These are phyloP conservation scores for Petrosia ficiformis DNA, from an alignment of 37 sponge, comb jelly and placozoan species.

Conservation along the genomic window DNA sequence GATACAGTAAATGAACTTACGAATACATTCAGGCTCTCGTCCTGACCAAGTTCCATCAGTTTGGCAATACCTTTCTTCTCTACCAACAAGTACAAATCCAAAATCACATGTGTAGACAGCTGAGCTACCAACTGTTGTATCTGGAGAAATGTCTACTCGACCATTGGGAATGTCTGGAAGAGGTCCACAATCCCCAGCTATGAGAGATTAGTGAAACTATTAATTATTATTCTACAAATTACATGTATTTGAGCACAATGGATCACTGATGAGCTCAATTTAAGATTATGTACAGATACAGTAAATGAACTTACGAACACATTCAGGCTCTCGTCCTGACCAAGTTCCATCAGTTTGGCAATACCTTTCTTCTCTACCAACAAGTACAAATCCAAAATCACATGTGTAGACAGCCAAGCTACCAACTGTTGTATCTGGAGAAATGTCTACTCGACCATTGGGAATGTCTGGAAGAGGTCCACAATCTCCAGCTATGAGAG, in stretches of 20 bases:
- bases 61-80: constrained; percentile 25
- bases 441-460: constrained; percentile 14
- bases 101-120: constrained; percentile 36
- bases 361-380: constrained; percentile 3
- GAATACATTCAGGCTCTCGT: constrained; percentile 22
- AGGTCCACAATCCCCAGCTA: too few relatives aligned
- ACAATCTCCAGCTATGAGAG: too few relatives aligned
- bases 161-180: too few relatives aligned
- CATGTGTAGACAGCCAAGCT: constrained; percentile 43
- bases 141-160: too few relatives aligned
- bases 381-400: constrained; percentile 12
- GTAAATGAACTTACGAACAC: constrained; percentile 17
- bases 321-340: constrained; percentile 31
- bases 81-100: constrained; percentile 42
- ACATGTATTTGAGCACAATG: too few relatives aligned
- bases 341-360: constrained; percentile 44
- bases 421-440: constrained; percentile 1
- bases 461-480: constrained; percentile 15
- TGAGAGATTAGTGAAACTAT: too few relatives aligned
- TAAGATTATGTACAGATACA: too few relatives aligned
- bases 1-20: too few relatives aligned
- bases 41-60: constrained; percentile 63
- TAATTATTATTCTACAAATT: too few relatives aligned
- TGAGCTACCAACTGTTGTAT: constrained; percentile 7
- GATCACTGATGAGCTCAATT: too few relatives aligned